phyloP scores from a whole-genome alignment of 2,888 invertebrate species.

The Nemoura dubitans region DNA sequence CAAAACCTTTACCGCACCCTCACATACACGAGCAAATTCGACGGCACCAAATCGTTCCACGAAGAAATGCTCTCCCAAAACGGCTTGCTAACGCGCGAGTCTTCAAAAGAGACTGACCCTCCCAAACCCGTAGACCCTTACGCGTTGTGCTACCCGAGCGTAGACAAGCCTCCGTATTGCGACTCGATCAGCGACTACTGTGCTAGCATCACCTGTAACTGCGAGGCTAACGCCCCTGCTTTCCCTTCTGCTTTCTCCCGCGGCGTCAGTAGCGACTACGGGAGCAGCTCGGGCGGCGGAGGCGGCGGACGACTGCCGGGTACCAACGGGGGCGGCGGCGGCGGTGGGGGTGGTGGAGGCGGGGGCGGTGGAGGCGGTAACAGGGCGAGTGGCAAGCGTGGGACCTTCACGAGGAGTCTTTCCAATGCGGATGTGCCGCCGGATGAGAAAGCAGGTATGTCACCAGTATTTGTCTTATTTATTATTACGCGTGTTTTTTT shows the following conservation, averaged over 20 bases:
- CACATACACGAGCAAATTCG: not conserved
- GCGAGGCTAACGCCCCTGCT: constrained; percentile 4
- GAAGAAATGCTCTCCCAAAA: not conserved
- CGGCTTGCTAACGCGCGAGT: not conserved
- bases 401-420: constrained; percentile 76
- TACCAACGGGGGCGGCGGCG: constrained; percentile 18
- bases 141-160: not conserved
- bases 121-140: not conserved
- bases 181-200: not conserved
- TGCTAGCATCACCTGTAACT: constrained; percentile 27
- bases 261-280: constrained; percentile 43
- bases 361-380: constrained; percentile 46
- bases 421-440: constrained; percentile 83
- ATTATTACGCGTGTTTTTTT: too few relatives aligned
- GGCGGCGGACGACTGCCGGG: constrained; percentile 41
- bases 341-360: constrained; percentile 43
- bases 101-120: not conserved
- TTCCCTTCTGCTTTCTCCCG: constrained; percentile 28
- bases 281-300: constrained; percentile 62
- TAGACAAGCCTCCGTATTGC: not conserved
- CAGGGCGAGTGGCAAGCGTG: constrained; percentile 56
- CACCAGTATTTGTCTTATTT: constrained; percentile 53
- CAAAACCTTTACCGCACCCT: not conserved
- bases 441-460: constrained; percentile 85
- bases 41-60: not conserved